Base-by-base conservation (phyloP, 2,113 vertebrate genomes). In the Naja naja region DNA sequence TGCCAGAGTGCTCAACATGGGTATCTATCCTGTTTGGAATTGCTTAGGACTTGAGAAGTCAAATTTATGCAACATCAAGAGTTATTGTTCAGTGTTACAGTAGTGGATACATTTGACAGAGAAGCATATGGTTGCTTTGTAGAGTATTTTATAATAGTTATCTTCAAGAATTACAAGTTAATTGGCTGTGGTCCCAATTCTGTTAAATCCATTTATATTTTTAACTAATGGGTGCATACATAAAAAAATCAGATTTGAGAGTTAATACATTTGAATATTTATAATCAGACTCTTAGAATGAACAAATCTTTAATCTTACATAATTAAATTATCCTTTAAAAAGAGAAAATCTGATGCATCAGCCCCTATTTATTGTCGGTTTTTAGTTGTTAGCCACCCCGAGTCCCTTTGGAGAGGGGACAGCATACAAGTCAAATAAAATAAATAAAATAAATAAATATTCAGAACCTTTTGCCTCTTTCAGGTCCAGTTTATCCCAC, bases 401-500 rank as follows among this genome's bases (percentile, higher is more conserved):
- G n/a, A n/a, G n/a, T n/a, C n/a, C n/a, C n/a, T n/a, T n/a, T n/a
- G n/a, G n/a, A n/a, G n/a, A n/a, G n/a, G n/a, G n/a, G n/a, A n/a
- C n/a, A n/a, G n/a, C n/a, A n/a, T n/a, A n/a, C n/a, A n/a, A n/a
- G n/a, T n/a, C n/a, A n/a, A n/a, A n/a, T n/a, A n/a, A n/a, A n/a
- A n/a, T n/a, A n/a, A n/a, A n/a, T n/a, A n/a, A n/a, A n/a, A n/a
- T n/a, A n/a, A n/a, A n/a, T n/a, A n/a, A n/a, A n/a, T n/a, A n/a
- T 94, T 90, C 88, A 7, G 69, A 27, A 91, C 22, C 55, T 56
- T 94, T 96, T 96, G 5, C 91, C 91, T 91, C 86, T 69, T 93
- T 39, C 96, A 99, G 99, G 97, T 87, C 98, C 98, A 0, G 97
- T 99, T 93, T 98, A 99, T 96, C 98, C 99, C 6, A 99, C 99